Conservation (phyloP, 2,797 vertebrate genomes). For the Sternarchorhynchus goeldii region DNA sequence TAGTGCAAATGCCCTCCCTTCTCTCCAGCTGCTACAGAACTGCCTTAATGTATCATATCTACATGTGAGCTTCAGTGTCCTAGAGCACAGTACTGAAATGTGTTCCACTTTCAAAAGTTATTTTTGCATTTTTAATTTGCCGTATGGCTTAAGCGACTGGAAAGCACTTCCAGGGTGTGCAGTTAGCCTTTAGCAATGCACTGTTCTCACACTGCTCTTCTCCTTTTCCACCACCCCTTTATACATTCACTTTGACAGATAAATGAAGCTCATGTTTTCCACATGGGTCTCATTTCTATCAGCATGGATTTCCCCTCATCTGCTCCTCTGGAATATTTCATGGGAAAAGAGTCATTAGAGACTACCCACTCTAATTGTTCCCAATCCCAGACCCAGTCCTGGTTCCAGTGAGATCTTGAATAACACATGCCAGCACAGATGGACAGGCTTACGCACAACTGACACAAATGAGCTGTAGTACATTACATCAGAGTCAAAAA, state of each 20-base stretch:
- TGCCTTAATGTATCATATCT: slow-evolving; percentile 81
- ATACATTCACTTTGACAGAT: slow-evolving; percentile 23
- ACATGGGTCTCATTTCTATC: slow-evolving; percentile 20
- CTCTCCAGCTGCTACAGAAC: slow-evolving; percentile 77
- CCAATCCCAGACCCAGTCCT: not conserved
- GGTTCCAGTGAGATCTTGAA: not conserved
- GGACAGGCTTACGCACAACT: no score
- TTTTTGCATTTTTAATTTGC: slow-evolving; percentile 75
- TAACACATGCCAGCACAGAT: not conserved
- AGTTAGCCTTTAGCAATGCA: slow-evolving; percentile 59
- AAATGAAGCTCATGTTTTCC: slow-evolving; percentile 7
- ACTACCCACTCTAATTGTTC: not conserved
- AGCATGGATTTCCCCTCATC: not conserved
- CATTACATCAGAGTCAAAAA: not conserved
- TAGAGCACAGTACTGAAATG: slow-evolving; percentile 69
- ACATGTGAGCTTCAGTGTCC: slow-evolving; percentile 77
- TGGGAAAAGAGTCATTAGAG: not conserved
- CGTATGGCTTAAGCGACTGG: slow-evolving; percentile 70
- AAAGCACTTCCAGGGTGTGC: slow-evolving; percentile 61
- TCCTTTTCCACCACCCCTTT: not conserved
- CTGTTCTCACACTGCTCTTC: slow-evolving; percentile 12
- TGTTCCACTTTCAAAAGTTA: slow-evolving; percentile 76
- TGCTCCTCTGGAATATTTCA: slow-evolving; percentile 6
- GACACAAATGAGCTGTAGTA: not conserved
- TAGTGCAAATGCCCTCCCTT: slow-evolving; percentile 70